phyloP scores from a whole-genome alignment of 2,888 invertebrate species.

The Drosophila gaucha region DNA sequence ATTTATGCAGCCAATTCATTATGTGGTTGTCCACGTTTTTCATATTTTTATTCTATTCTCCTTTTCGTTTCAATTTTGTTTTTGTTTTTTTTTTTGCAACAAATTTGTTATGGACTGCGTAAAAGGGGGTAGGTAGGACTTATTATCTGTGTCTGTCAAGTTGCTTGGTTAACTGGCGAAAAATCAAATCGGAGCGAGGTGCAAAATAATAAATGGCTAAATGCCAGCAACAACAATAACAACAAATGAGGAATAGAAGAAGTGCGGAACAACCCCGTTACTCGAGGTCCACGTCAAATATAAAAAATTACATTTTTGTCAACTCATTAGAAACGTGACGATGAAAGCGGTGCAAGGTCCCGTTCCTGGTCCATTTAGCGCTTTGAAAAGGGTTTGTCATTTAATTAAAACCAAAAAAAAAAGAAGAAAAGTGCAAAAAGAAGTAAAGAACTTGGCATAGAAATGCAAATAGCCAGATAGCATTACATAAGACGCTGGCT shows the following conservation, averaged over 20 bases:
- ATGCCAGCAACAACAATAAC: slow-evolving; percentile 22
- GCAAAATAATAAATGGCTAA: slow-evolving; percentile 59
- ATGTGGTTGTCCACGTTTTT: slow-evolving; percentile 61
- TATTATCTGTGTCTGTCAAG: slow-evolving; percentile 32
- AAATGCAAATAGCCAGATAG: slow-evolving; percentile 22
- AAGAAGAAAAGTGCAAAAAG: not conserved
- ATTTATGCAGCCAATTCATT: slow-evolving; percentile 76
- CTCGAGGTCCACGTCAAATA: slow-evolving; percentile 41
- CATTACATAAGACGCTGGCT: slow-evolving; percentile 43
- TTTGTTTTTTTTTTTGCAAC: slow-evolving; percentile 27
- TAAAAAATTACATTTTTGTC: slow-evolving; percentile 62
- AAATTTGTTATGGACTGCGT: slow-evolving; percentile 41
- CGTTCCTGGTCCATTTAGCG: slow-evolving; percentile 30
- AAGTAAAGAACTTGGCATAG: not conserved
- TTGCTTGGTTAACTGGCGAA: slow-evolving; percentile 39
- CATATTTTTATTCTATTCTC: slow-evolving; percentile 34
- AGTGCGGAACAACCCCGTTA: slow-evolving; percentile 27
- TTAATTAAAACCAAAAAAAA: slow-evolving; percentile 42
- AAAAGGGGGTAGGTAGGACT: slow-evolving; percentile 27
- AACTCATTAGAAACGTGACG: slow-evolving; percentile 64
- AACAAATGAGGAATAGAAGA: slow-evolving; percentile 13
- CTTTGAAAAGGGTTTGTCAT: slow-evolving; percentile 62
- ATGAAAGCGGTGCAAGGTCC: slow-evolving; percentile 22
- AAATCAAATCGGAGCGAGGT: slow-evolving; percentile 53
- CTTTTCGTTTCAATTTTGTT: slow-evolving; percentile 4